Evolutionary conservation across 2,888 invertebrate species (phyloP).

Genomic region (Phyto melanocephala): DNA sequence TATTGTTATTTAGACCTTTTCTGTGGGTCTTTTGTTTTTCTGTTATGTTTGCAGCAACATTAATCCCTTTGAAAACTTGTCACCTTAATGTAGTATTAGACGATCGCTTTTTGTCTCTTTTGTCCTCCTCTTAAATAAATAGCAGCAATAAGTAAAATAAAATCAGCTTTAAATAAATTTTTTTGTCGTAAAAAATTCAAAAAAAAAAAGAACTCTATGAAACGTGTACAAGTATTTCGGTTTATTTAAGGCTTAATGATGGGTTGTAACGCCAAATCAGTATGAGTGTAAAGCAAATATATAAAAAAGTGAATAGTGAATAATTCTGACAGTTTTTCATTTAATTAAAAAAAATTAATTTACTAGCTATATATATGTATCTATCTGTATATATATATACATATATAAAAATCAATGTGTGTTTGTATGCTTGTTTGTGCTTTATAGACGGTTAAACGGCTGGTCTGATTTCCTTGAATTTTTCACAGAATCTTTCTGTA

Average conservation of each 20-base stretch:
- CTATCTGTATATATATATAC: too few relatives aligned
- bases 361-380: too few relatives aligned
- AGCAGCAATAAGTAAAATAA: slow-evolving; percentile 6
- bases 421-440: too few relatives aligned
- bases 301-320: too few relatives aligned
- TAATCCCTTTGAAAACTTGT: slow-evolving; percentile 63
- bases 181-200: slow-evolving; percentile 7
- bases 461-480: too few relatives aligned
- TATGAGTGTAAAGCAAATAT: too few relatives aligned
- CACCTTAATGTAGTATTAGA: slow-evolving; percentile 38
- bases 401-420: too few relatives aligned
- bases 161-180: slow-evolving; percentile 36
- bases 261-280: not conserved
- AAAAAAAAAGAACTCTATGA: not conserved
- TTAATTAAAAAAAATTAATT: too few relatives aligned
- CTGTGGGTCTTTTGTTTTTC: slow-evolving; percentile 11
- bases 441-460: too few relatives aligned
- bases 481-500: too few relatives aligned
- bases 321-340: too few relatives aligned
- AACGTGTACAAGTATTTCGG: not conserved
- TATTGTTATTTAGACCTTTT: slow-evolving; percentile 48
- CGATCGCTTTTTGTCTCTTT: slow-evolving; percentile 6
- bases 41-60: not conserved
- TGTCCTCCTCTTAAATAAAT: not conserved
- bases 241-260: slow-evolving; percentile 6